Evolutionary conservation across 2,113 vertebrate species (phyloP).

Genomic region (Chroicocephalus ridibundus): DNA sequence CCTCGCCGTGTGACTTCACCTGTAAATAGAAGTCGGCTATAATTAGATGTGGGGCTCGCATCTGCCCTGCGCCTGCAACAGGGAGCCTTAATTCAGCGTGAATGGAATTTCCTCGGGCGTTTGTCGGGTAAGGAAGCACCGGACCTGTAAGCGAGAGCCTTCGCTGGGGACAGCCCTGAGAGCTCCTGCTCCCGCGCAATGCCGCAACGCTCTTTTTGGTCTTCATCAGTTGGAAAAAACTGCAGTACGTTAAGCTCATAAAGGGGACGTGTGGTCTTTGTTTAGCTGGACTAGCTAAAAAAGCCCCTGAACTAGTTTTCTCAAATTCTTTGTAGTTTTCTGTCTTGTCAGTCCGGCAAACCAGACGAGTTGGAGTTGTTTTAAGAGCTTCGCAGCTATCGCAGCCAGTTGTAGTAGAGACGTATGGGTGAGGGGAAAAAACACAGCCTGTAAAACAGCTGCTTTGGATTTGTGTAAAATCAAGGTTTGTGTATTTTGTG

Average conservation of each 20-base stretch:
- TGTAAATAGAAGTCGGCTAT: constrained; percentile 16
- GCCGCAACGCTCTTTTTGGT: accelerated
- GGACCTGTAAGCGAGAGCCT: not conserved
- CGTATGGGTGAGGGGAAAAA: accelerated
- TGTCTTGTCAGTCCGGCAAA: not conserved
- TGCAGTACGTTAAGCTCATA: not conserved
- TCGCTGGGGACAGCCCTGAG: not conserved
- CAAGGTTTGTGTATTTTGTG: not conserved
- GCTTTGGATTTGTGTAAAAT: not conserved
- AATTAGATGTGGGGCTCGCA: not conserved
- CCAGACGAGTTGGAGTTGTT: accelerated
- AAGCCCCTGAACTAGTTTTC: not conserved
- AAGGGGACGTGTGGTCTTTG: not conserved
- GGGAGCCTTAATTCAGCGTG: not conserved
- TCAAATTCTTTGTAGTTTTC: not conserved
- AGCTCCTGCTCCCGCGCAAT: not conserved
- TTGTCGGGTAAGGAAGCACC: accelerated
- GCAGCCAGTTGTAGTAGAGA: not conserved
- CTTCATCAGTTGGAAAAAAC: not conserved
- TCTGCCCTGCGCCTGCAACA: not conserved
- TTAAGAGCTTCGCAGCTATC: not conserved
- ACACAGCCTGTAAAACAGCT: not conserved
- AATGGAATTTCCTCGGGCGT: not conserved
- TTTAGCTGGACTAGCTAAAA: not conserved
- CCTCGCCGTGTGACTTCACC: not conserved